Evolutionary conservation across 2,888 invertebrate genomes (phyloP), one percentile per base, ranked within the genome.

Genomic region (Malachius bipustulatus): DNA sequence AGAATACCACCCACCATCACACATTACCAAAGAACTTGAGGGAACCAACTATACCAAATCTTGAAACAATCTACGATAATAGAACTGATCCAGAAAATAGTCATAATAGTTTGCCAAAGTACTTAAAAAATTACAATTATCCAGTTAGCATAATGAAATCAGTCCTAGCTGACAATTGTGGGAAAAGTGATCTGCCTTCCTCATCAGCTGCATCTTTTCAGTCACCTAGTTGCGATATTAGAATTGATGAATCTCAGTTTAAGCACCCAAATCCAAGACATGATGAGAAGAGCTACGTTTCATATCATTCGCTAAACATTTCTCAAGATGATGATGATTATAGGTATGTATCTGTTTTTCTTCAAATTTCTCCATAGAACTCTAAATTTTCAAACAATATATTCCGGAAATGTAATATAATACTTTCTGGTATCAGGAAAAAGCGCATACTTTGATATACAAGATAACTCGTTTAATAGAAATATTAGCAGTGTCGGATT

Each of bases 11-110:
- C 15, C 34, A 47, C 27, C 56, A 56, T 47, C 48, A 55, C 32
- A 57, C 56, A 24, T 44, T 57, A 35, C 56, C 56, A 28, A 53
- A 53, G 37, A 57, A 53, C 41, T 41, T 57, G 29, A 43, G 52
- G 37, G 56, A 56, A 40, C 38, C 54, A 24, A 46, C 42, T 26
- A 44, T 48, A 14, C 24, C 24, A 19, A 19, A 19, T 19, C 6
- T 8, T 19, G 6, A 6, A 19, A 19, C 6, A 8, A 6, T 8
- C n/a, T 6, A 19, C n/a, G 6, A 8, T 19, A 19, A 19, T n/a
- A 19, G n/a, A 19, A n/a, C n/a, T n/a, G 24, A 19, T 6, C 24
- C 6, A 19, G 24, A 19, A 19, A 19, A n/a, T 19, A 19, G 24
- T 19, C 24, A 19, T 19, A 19, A 19, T 6, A 19, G 24, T 19